Conservation (phyloP, 2,113 vertebrate genomes). For the Glaucidium brasilianum region DNA sequence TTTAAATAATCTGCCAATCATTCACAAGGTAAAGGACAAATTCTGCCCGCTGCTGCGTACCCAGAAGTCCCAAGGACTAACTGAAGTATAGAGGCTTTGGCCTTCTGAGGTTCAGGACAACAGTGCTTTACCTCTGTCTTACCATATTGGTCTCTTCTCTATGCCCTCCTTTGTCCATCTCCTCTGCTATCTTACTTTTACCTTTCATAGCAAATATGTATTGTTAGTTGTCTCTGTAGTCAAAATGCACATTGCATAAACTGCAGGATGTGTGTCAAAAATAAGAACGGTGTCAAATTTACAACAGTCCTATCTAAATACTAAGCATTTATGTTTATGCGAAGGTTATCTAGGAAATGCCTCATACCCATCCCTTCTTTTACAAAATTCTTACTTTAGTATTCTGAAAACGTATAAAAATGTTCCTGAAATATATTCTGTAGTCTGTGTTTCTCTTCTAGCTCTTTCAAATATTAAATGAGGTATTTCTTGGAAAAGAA, state of each 20-base stretch:
- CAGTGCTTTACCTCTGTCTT: background rate
- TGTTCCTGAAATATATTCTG: background rate
- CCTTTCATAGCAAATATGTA: background rate
- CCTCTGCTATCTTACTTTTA: background rate
- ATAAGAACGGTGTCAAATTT: background rate
- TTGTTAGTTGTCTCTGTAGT: background rate
- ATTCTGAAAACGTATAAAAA: background rate
- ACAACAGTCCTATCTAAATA: background rate
- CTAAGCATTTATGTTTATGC: fast-evolving
- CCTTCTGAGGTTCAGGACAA: background rate
- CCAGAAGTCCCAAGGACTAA: background rate
- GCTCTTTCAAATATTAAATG: background rate
- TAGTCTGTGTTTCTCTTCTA: background rate
- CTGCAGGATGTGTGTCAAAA: background rate
- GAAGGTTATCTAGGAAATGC: background rate
- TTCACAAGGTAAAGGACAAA: background rate
- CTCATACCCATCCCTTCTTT: background rate
- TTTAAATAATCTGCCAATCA: constrained; percentile 54
- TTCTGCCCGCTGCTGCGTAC: background rate
- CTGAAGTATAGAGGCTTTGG: background rate
- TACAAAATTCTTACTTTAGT: background rate
- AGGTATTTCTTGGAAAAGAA: background rate
- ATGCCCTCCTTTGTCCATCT: background rate
- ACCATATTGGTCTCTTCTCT: background rate
- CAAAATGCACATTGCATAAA: background rate